Evolutionary conservation across 1,140 invertebrate genomes (phyloP), one percentile per base, ranked within the genome.

Genomic region (Microplitis demolitor): DNA sequence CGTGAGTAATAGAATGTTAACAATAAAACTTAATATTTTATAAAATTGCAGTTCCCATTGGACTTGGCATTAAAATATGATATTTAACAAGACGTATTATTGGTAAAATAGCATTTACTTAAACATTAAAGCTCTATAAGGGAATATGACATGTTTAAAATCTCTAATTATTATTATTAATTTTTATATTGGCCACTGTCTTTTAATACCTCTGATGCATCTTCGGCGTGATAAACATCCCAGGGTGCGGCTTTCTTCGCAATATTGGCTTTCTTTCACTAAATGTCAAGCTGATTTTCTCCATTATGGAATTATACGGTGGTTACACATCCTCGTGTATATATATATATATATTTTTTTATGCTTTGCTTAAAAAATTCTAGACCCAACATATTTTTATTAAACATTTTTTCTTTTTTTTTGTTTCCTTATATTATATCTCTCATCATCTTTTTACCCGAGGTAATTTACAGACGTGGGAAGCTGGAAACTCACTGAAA

Each of bases 231-330:
- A 69, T 60, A 69, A 69, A 58, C 13, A 35, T 69, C 13, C 13
- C 4, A 16, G 73, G 73, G 69, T 74, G 68, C 69, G 73, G 68
- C 69, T 53, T 54, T 66, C 56, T 35, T 37, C 37, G 64, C 66
- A 16, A 69, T 45, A 45, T 37, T 67, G 73, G 76, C 81, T 82
- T 80, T 83, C 81, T 77, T 81, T 67, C 39, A 45, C 67, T 72
- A 82, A 83, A 83, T 81, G 80, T 80, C 80, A 81, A 58, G 72
- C 71, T 76, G 68, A 75, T 78, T 77, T 77, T 78, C 75, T 78
- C 77, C 68, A 71, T 76, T 72, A 69, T 54, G 64, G 70, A 77
- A 78, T 78, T 77, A 76, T 71, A 71, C 71, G 56, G 69, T 62
- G 63, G 61, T 75, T 77, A 72, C 73, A 56, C 31, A 62, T 50